phyloP scores from a whole-genome alignment of 2,888 invertebrate genomes.

The Erebia aethiops region DNA sequence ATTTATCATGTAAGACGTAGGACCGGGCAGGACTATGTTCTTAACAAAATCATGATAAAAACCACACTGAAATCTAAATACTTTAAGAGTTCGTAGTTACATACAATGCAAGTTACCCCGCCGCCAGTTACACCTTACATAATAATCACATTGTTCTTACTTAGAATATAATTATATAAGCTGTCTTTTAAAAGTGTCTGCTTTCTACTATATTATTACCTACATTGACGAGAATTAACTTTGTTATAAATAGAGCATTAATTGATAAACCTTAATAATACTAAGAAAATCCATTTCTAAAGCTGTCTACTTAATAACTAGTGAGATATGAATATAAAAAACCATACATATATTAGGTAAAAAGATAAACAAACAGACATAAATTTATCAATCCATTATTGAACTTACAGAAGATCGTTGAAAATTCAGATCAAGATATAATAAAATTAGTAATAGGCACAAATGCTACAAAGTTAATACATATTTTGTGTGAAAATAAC shows the following conservation, averaged over 20 bases:
- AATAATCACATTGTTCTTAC: no score
- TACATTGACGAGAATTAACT: slow-evolving; percentile 2
- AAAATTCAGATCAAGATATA: background rate
- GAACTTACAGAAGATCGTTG: background rate
- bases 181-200: background rate
- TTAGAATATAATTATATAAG: background rate
- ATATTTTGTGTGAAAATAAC: no score
- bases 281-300: slow-evolving; percentile 25
- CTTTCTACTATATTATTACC: background rate
- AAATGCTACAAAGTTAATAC: no score
- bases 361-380: background rate
- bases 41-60: background rate
- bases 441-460: no score
- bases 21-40: background rate
- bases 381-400: background rate
- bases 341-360: background rate
- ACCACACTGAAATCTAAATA: background rate
- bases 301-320: slow-evolving; percentile 46
- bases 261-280: slow-evolving; percentile 13
- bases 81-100: background rate
- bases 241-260: slow-evolving; percentile 4
- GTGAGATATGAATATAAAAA: slow-evolving; percentile 43
- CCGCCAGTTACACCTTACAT: no score
- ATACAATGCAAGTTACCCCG: no score
- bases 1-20: background rate